Evolutionary conservation across 2,113 vertebrate species (phyloP).

Genomic region (Sylvilagus bachmani): DNA sequence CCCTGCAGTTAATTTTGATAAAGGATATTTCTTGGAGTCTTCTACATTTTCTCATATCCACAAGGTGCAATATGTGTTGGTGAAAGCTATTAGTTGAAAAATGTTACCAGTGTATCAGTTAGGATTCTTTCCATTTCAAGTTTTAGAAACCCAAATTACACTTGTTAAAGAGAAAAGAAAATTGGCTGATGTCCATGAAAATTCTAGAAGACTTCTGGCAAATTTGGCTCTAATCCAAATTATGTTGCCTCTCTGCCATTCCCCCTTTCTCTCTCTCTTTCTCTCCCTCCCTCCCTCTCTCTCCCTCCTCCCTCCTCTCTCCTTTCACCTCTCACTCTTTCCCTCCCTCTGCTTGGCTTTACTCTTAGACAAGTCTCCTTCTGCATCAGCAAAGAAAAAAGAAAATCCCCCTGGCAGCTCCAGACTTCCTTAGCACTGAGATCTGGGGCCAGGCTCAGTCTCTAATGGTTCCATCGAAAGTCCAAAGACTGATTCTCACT

Average conservation of each 20-base stretch:
- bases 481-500: background rate
- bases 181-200: background rate
- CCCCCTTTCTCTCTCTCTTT: no score
- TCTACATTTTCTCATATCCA: background rate
- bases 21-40: background rate
- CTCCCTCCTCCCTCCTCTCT: background rate
- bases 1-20: background rate
- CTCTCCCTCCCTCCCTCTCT: background rate
- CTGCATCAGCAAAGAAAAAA: background rate
- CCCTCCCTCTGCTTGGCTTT: background rate
- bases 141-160: constrained; percentile 20
- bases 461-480: background rate
- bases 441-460: background rate
- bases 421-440: background rate
- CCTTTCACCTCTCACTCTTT: background rate
- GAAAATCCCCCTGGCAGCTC: background rate
- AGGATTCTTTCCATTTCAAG: background rate
- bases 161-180: constrained; percentile 17
- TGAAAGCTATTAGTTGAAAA: constrained; percentile 38
- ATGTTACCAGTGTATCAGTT: background rate
- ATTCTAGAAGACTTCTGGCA: background rate
- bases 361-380: background rate
- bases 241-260: background rate
- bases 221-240: background rate
- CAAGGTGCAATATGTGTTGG: constrained; percentile 5